Base-by-base conservation (phyloP, 2,797 vertebrate species). In the Sandelia bainsii region DNA sequence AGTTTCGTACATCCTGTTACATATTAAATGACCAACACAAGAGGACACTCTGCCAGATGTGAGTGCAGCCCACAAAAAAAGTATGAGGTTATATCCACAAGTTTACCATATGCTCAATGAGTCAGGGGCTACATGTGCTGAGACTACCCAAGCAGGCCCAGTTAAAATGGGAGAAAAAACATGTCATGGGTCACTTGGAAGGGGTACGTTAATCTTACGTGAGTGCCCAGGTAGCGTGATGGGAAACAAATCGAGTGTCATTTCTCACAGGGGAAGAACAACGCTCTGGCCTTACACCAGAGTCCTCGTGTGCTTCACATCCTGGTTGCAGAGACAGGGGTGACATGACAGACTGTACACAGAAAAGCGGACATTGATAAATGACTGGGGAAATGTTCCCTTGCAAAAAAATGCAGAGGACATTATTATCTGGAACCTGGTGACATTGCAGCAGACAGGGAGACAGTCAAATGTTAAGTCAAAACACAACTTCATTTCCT, bases 201-300 rank as follows among this genome's bases (percentile, higher is more conserved):
- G 59, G 86, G 79, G 54, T 79, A 69, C 65, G 81, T 79, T 92
- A 83, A 91, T 89, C 87, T 80, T 80, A 88, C 64, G 61, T 66
- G 90, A 89, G 87, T 83, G 79, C 75, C 71, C 87, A 86, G 91
- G 91, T 89, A 77, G 85, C 87, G 77, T 84, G 91, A 91, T 92
- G 90, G 86, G 86, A 89, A 91, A 92, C 92, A 93, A 93, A 92
- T 89, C 62, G 90, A 91, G 87, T 89, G 90, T 90, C 88, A 79
- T 87, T 90, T 79, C 85, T 87, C 86, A 84, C 68, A 80, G 59
- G 78, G 80, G 69, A 80, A 70, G 69, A 82, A 80, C 70, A 16
- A 7, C 58, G 44, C 69, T 37, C 29, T 32, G 84, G 88, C 78
- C 75, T 73, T 51, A 58, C 71, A 72, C 45, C 65, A 2, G 49